Evolutionary conservation across 2,888 invertebrate genomes (phyloP).

Genomic region (Dryococelus australis): DNA sequence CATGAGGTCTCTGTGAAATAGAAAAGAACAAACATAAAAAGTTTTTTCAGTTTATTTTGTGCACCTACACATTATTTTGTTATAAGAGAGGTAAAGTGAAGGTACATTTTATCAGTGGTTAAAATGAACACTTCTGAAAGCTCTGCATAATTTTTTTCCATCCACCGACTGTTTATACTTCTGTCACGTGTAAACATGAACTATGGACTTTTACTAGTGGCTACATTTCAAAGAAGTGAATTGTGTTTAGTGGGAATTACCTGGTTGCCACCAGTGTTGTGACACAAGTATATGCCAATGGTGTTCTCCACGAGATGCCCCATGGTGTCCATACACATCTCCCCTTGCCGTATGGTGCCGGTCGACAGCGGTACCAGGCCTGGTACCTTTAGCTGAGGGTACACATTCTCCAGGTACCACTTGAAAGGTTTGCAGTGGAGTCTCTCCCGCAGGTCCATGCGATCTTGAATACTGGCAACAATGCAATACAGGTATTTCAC

Average conservation of each 20-base stretch:
- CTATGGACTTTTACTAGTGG: too few species aligned
- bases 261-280: slow-evolving; percentile 96
- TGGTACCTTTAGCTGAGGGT: slow-evolving; percentile 87
- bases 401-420: slow-evolving; percentile 93
- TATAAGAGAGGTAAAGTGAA: too few species aligned
- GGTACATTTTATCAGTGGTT: too few species aligned
- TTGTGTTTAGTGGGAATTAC: slow-evolving; percentile 55
- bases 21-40: too few species aligned
- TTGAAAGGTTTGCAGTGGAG: slow-evolving; percentile 93
- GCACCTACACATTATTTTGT: too few species aligned
- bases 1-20: too few species aligned
- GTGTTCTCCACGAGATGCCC: slow-evolving; percentile 87
- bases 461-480: slow-evolving; percentile 78
- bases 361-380: slow-evolving; percentile 63
- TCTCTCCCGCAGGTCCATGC: slow-evolving; percentile 77
- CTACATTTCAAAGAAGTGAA: too few species aligned
- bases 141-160: too few species aligned
- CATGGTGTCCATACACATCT: slow-evolving; percentile 91
- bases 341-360: slow-evolving; percentile 81
- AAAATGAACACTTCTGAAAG: too few species aligned
- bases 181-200: too few species aligned
- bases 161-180: too few species aligned
- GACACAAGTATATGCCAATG: slow-evolving; percentile 92
- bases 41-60: too few species aligned
- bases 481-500: neutral